A percentile compares a stretch with the other conserved stretches of the same genome.
These are phyloP conservation scores for Echeneis naucrates DNA, from an alignment of 2,797 vertebrate genomes.

Conservation along the genomic window DNA sequence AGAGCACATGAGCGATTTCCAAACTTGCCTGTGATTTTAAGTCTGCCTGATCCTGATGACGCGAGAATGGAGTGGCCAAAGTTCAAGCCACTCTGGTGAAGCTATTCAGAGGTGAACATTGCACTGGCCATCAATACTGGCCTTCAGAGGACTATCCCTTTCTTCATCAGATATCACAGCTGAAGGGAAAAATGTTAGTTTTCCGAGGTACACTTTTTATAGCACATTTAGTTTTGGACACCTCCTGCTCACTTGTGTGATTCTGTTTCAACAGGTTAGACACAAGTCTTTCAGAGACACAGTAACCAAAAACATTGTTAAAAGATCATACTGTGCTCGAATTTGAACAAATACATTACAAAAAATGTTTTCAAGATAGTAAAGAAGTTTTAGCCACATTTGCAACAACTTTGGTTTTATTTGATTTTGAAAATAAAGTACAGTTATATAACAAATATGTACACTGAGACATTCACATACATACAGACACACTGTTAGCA, in stretches of 20 bases:
- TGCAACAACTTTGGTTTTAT: neutral
- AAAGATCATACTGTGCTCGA: too few relatives aligned
- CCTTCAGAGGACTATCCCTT: conserved; percentile 5
- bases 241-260: neutral
- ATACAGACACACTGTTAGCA: neutral
- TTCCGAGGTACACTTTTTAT: neutral
- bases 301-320: neutral
- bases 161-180: neutral
- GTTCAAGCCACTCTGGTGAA: conserved; percentile 68
- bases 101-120: conserved; percentile 18
- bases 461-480: neutral
- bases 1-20: conserved; percentile 3
- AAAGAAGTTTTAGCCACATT: neutral
- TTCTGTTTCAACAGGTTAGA: neutral
- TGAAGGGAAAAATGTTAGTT: neutral
- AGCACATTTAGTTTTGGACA: neutral
- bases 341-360: neutral
- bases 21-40: conserved; percentile 36
- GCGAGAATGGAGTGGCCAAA: conserved; percentile 74
- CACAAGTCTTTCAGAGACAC: neutral
- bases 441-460: neutral
- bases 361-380: neutral
- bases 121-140: conserved; percentile 37
- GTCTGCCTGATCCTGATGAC: conserved; percentile 76
- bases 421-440: neutral